These are phyloP conservation scores for Drosophila kepulauana DNA, from an alignment of 1,140 invertebrate genomes.

Conservation along the genomic window DNA sequence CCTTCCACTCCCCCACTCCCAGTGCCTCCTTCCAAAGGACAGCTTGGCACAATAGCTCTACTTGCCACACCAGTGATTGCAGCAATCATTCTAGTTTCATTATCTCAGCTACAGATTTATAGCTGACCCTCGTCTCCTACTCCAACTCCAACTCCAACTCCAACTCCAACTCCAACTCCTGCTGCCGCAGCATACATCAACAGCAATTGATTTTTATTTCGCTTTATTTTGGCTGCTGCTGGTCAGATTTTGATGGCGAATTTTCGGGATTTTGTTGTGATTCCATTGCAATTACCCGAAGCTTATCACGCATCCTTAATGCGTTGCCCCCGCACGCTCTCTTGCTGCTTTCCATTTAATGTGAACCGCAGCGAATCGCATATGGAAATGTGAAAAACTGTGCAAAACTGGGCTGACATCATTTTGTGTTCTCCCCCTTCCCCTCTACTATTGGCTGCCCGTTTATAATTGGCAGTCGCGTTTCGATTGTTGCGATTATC, in stretches of 20 bases:
- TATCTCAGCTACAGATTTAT: constrained; percentile 80
- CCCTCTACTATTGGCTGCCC: background rate
- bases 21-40: background rate
- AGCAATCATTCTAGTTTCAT: constrained; percentile 85
- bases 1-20: background rate
- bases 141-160: background rate
- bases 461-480: constrained; percentile 8
- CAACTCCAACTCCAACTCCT: background rate
- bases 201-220: constrained; percentile 58
- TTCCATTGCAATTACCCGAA: constrained; percentile 39
- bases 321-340: constrained; percentile 13
- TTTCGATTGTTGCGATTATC: constrained; percentile 76
- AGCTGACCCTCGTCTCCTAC: constrained; percentile 6
- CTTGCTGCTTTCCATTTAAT: constrained; percentile 15
- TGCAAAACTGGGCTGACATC: constrained; percentile 40
- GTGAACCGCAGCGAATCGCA: constrained; percentile 32
- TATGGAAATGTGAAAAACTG: constrained; percentile 51
- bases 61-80: constrained; percentile 84
- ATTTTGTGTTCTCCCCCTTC: background rate
- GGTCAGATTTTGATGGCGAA: constrained; percentile 34
- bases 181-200: constrained; percentile 40
- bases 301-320: constrained; percentile 52
- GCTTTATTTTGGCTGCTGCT: constrained; percentile 28
- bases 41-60: constrained; percentile 13
- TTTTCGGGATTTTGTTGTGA: constrained; percentile 29